A percentile compares a stretch with the other conserved stretches of the same genome.
Conservation (phyloP, 2,797 vertebrate species). For the Sebastes cheni region DNA sequence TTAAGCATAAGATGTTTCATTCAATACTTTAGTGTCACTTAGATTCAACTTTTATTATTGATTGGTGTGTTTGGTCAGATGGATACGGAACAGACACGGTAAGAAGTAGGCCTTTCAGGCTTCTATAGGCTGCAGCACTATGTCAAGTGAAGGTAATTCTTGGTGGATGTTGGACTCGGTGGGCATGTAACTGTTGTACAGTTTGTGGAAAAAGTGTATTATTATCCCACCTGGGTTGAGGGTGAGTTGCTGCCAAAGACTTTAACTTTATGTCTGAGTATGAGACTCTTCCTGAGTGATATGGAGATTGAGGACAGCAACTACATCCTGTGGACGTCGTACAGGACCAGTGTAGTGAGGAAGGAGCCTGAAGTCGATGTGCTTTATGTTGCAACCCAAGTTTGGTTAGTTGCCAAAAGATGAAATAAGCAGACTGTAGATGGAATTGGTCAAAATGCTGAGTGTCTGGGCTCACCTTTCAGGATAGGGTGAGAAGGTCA, state of each 20-base stretch:
- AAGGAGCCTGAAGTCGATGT: neutral
- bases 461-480: neutral
- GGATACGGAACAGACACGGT: neutral
- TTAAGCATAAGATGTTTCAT: neutral
- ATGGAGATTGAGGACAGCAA: neutral
- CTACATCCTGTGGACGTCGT: neutral
- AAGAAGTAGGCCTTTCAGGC: neutral
- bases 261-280: neutral
- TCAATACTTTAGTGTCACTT: neutral
- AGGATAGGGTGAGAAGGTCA: neutral
- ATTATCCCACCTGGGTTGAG: neutral
- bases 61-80: neutral
- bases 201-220: neutral
- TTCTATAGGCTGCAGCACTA: neutral
- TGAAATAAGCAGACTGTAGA: neutral
- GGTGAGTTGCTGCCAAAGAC: neutral
- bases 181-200: neutral
- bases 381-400: neutral
- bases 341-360: neutral
- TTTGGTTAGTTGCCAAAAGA: neutral
- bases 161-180: neutral
- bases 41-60: neutral
- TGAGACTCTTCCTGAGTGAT: neutral
- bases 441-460: neutral
- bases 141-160: neutral